Evolutionary conservation across 2,797 vertebrate species (phyloP).

Genomic region (Distichodus sexfasciatus): DNA sequence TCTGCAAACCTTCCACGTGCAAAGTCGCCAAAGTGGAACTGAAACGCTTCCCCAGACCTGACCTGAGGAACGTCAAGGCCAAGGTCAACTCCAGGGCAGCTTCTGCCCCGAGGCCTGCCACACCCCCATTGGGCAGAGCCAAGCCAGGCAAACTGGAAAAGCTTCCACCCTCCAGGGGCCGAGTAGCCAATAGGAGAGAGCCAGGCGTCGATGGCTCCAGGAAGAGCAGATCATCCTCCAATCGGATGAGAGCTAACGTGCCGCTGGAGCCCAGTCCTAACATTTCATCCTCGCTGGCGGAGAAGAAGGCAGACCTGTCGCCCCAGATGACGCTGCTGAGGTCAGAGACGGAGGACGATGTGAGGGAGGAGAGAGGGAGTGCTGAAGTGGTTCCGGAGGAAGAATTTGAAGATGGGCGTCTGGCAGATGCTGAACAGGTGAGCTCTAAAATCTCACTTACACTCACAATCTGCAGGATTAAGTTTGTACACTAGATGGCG

Average conservation of each 20-base stretch:
- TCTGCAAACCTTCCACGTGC: background rate
- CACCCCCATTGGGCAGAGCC: slow-evolving; percentile 36
- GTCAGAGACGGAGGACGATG: too few relatives aligned
- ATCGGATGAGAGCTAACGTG: slow-evolving; percentile 46
- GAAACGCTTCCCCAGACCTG: slow-evolving; percentile 77
- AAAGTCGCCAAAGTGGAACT: slow-evolving; percentile 62
- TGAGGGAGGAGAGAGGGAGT: too few relatives aligned
- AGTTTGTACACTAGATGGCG: too few relatives aligned
- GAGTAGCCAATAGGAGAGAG: slow-evolving; percentile 36
- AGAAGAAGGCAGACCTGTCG: background rate
- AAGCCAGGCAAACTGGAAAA: slow-evolving; percentile 40
- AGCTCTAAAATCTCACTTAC: too few relatives aligned
- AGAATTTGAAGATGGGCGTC: too few relatives aligned
- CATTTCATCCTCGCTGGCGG: background rate
- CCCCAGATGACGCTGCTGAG: too few relatives aligned
- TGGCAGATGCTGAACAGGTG: too few relatives aligned
- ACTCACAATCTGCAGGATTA: too few relatives aligned
- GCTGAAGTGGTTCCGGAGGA: too few relatives aligned
- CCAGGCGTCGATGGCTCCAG: slow-evolving; percentile 21
- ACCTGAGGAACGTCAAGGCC: slow-evolving; percentile 80
- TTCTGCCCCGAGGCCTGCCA: slow-evolving; percentile 59
- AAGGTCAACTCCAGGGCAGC: slow-evolving; percentile 76
- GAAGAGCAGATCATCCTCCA: slow-evolving; percentile 45
- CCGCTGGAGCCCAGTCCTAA: background rate
- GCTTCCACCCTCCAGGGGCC: background rate